Evolutionary conservation across 2,797 vertebrate genomes (phyloP).

Genomic region (Delichon dasypus): DNA sequence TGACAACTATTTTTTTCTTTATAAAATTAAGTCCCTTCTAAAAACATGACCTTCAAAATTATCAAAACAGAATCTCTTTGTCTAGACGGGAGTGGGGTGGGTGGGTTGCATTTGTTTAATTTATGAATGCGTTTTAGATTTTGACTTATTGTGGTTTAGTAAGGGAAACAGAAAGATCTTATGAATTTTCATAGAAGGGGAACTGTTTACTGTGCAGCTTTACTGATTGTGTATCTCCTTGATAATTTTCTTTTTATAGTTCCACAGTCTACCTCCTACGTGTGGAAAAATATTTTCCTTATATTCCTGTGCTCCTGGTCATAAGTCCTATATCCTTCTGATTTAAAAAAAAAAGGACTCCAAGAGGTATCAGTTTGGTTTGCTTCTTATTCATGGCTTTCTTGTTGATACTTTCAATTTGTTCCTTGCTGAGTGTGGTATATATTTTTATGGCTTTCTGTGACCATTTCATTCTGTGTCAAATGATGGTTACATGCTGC

Average conservation of each 20-base stretch:
- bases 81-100: neutral
- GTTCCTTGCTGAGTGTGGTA: neutral
- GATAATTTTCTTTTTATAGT: neutral
- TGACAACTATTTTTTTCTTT: neutral
- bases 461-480: neutral
- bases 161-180: neutral
- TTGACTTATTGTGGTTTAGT: neutral
- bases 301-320: neutral
- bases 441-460: neutral
- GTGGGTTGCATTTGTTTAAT: neutral
- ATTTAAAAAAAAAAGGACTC: neutral
- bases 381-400: neutral
- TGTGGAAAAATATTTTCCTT: neutral
- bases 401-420: neutral
- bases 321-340: neutral
- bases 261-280: neutral
- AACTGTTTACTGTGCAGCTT: neutral
- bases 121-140: neutral
- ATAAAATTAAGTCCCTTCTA: neutral
- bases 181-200: neutral
- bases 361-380: neutral
- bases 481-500: neutral
- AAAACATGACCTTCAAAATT: neutral
- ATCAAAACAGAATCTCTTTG: neutral
- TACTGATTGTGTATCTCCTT: neutral